Conservation (phyloP, 2,113 vertebrate species). For the Lepus americanus region DNA sequence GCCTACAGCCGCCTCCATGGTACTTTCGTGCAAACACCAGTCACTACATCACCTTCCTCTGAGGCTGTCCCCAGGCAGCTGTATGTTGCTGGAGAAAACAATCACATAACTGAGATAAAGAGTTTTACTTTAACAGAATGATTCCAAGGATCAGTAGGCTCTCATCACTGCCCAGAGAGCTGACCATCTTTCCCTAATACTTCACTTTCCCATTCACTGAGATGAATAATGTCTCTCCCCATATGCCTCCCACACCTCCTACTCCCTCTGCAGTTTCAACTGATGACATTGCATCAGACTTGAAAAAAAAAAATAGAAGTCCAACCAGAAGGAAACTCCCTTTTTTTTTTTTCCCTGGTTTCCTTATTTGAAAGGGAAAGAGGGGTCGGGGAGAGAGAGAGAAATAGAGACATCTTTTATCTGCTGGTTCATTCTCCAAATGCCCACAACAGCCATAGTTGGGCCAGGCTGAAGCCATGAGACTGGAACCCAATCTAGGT, state of each 20-base stretch:
- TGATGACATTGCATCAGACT: slow-evolving; percentile 46
- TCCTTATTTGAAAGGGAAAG: too few relatives aligned
- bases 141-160: neutral
- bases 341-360: too few relatives aligned
- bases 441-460: too few relatives aligned
- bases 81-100: neutral
- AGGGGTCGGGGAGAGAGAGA: too few relatives aligned
- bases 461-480: too few relatives aligned
- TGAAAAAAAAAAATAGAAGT: neutral
- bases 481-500: too few relatives aligned
- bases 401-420: too few relatives aligned
- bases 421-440: too few relatives aligned
- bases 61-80: neutral
- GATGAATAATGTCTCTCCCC: neutral
- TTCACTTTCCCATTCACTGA: neutral
- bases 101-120: neutral
- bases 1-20: neutral
- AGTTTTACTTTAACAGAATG: neutral
- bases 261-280: neutral
- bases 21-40: neutral
- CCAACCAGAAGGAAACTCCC: neutral
- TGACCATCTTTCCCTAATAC: neutral
- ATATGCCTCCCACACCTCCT: neutral
- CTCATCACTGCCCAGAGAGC: neutral
- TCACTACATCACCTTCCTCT: neutral